Base-by-base conservation (phyloP, 30 jellyfish, hydroid and myxozoan species). In the Clytia hemisphaerica region DNA sequence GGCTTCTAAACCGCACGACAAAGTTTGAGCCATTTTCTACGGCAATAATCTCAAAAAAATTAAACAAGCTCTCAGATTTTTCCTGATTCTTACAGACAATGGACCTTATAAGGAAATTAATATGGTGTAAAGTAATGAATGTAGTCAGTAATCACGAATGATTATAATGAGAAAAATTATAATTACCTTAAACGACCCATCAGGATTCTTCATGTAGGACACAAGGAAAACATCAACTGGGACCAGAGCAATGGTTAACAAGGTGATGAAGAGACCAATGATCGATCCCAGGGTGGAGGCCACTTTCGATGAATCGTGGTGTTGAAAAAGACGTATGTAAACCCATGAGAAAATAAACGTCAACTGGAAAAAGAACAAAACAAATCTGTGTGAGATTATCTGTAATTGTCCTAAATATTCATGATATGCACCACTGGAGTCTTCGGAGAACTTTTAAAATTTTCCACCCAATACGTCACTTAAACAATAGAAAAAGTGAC, bases 171-270 rank as follows among this genome's bases (percentile, higher is more conserved):
- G 27, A 6, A 33, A 5, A 1, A 26, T n/a, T 29, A 18, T 2
- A 5, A 22, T 29, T 64, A 88, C 97, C 97, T 88, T 88, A 70
- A 58, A 88, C 1, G 59, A 61, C 37, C 97, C 97, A 88, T 76
- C 57, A 33, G 93, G 26, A 45, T 74, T 70, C 54, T 88, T 88
- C 93, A 80, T 77, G 45, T 38, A 88, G 19, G 97, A 73, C 4
- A 75, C 88, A 46, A 88, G 83, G 68, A 88, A 88, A 14, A 88
- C 94, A 75, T 88, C 97, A 48, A 88, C 94, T 44, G 97, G 97
- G 3, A 88, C 97, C 63, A 88, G 44, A 16, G 88, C 93, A 42
- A 93, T 42, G 50, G 94, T 88, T 82, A 80, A 34, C 64, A 88
- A 48, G 1, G 94, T 79, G 38, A 88, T 63, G 51, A 81, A 79